phyloP scores from a whole-genome alignment of 2,888 invertebrate species.

The Rhagonycha fulva region DNA sequence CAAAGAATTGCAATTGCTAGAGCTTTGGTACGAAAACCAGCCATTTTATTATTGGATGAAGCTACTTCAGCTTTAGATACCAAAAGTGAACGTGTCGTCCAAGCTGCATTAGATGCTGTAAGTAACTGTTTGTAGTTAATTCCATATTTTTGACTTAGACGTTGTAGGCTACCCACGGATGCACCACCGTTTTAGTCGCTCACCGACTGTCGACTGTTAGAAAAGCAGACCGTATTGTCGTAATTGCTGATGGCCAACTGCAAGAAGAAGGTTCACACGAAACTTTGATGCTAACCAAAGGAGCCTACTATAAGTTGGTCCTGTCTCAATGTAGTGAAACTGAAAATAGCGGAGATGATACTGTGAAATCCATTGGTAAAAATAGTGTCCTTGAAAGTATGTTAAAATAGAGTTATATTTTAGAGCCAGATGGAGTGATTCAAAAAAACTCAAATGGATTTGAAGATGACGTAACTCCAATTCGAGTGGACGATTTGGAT shows the following conservation, averaged over 20 bases:
- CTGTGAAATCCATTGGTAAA: no score
- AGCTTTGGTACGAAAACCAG: no score
- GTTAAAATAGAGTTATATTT: no score
- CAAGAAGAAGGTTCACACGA: slow-evolving; percentile 74
- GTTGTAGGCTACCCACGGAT: slow-evolving; percentile 67
- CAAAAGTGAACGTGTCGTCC: no score
- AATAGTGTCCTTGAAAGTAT: no score
- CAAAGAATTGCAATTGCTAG: no score
- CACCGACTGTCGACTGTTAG: slow-evolving; percentile 77
- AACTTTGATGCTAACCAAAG: slow-evolving; percentile 66
- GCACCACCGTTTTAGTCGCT: slow-evolving; percentile 80
- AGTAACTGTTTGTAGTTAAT: not conserved
- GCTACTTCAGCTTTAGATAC: no score
- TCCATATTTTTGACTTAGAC: not conserved
- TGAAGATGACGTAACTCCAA: not conserved
- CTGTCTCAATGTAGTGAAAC: slow-evolving; percentile 60
- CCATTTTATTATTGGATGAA: no score
- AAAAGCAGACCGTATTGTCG: slow-evolving; percentile 73
- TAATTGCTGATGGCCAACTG: slow-evolving; percentile 69
- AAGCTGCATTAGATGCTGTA: no score
- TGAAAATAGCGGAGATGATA: not conserved
- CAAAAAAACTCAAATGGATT: no score
- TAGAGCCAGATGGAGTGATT: no score
- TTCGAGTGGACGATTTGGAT: not conserved
- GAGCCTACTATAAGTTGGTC: slow-evolving; percentile 72